Base-by-base conservation (phyloP, 2,888 invertebrate species). In the Cephus pulcher region DNA sequence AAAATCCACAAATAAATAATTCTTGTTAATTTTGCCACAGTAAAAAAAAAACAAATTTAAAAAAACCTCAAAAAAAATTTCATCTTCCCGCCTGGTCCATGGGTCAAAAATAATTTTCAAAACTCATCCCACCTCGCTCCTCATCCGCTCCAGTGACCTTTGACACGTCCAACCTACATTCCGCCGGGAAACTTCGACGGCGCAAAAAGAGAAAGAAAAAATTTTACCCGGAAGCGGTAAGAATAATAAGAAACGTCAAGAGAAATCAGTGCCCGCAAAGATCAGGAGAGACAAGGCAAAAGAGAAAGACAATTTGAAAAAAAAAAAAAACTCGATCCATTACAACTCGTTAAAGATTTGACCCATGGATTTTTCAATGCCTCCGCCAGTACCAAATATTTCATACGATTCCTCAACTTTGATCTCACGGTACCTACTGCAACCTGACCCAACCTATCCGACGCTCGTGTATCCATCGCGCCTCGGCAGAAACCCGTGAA, bases 401-500 rank as follows among this genome's bases (percentile, higher is more conserved):
- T 56, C 56, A 9, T 56, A 56, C 23, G 56, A 56, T 56, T 56
- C 23, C 23, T 56, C 56, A 56, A 56, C 23, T 56, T 23, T 56
- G 56, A 56, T 56, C 56, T 56, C 56, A 56, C 40, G 15, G 40
- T 40, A 40, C 4, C 40, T 15, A 40, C 15, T 40, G 6, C 15
- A 1, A 40, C 40, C 40, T 40, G 1, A 23, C 40, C 40, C 15
- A 40, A 40, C 56, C 56, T 56, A 9, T 56, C 56, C 2, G 56
- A 56, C 23, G 9, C 35, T 69, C 73, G 74, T 77, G 73, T 69
- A 69, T 56, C 23, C 2, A 9, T 56, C 56, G 56, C 2, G 9
- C 23, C 56, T 23, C 56, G 69, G 78, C 75, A 78, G 74, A 75
- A 69, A 70, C 34, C 78, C 74, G 78, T 78, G 78, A 78, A 78